A percentile compares a stretch with the other conserved stretches of the same genome.
These are phyloP conservation scores for Drosophila mimetica DNA, from an alignment of 2,888 invertebrate species.

Conservation along the genomic window DNA sequence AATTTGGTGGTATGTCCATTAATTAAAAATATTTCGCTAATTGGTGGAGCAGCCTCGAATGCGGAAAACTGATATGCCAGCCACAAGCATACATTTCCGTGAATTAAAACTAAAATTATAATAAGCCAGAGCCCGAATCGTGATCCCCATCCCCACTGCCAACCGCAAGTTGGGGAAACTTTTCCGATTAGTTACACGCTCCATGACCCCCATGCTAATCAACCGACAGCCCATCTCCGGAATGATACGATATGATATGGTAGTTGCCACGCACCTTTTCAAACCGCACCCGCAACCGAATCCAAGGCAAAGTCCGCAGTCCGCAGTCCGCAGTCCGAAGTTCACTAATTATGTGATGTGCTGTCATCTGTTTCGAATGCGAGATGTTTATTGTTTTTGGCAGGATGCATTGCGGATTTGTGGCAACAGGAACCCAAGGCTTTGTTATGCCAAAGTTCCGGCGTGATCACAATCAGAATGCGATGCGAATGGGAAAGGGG, in stretches of 20 bases:
- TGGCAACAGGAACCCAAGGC: slow-evolving; percentile 6
- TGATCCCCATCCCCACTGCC: neutral
- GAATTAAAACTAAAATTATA: slow-evolving; percentile 4
- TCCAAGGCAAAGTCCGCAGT: too few species aligned
- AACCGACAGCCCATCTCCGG: neutral
- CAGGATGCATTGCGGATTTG: slow-evolving; percentile 12
- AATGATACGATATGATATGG: neutral
- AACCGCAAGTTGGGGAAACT: slow-evolving; percentile 12
- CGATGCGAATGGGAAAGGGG: too few species aligned
- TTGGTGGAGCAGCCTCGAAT: neutral
- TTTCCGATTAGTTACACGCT: slow-evolving; percentile 7
- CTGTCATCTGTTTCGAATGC: slow-evolving; percentile 23
- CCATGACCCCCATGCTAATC: neutral
- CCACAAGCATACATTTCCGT: neutral
- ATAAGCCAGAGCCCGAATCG: neutral
- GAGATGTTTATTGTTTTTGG: slow-evolving; percentile 29
- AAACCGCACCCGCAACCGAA: too few species aligned
- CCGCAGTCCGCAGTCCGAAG: too few species aligned
- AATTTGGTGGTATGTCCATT: too few species aligned
- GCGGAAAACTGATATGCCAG: neutral
- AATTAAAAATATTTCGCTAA: neutral
- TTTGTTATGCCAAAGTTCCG: slow-evolving; percentile 30
- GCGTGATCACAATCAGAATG: neutral
- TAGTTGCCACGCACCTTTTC: slow-evolving; percentile 3
- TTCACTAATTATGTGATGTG: slow-evolving; percentile 12